phyloP scores from a whole-genome alignment of 2,888 invertebrate genomes.

The Andricus curvator region DNA sequence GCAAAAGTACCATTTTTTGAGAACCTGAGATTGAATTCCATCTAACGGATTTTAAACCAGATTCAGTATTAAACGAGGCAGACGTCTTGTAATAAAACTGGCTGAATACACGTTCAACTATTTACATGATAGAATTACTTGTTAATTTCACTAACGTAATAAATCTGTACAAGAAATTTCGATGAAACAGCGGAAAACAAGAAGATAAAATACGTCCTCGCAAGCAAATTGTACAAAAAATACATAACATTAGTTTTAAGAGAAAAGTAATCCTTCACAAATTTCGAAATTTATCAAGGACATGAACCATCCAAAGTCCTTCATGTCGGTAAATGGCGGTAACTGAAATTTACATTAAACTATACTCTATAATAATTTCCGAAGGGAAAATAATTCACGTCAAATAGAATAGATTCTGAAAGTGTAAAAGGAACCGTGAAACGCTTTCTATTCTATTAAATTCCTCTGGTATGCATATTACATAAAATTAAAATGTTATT shows the following conservation, averaged over 20 bases:
- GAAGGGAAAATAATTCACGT: not conserved
- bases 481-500: conserved; percentile 3
- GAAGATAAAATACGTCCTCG: not conserved
- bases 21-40: not conserved
- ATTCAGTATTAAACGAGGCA: not conserved
- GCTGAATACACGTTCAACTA: not conserved
- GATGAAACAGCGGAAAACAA: not conserved
- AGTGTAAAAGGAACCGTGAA: not conserved
- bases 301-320: too few relatives aligned
- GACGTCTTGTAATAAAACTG: conserved; percentile 23
- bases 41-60: conserved; percentile 16
- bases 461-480: not conserved
- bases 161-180: not conserved
- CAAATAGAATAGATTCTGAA: not conserved
- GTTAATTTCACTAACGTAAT: not conserved
- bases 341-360: too few relatives aligned
- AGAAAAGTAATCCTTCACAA: not conserved
- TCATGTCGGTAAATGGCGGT: too few relatives aligned
- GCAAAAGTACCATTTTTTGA: not conserved
- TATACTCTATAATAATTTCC: not conserved
- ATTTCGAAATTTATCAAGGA: not conserved
- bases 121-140: conserved; percentile 25
- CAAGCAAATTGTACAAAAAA: not conserved
- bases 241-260: not conserved
- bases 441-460: conserved; percentile 15